These are phyloP conservation scores for Dromiciops gliroides DNA, from an alignment of 2,113 vertebrate species.

Conservation along the genomic window DNA sequence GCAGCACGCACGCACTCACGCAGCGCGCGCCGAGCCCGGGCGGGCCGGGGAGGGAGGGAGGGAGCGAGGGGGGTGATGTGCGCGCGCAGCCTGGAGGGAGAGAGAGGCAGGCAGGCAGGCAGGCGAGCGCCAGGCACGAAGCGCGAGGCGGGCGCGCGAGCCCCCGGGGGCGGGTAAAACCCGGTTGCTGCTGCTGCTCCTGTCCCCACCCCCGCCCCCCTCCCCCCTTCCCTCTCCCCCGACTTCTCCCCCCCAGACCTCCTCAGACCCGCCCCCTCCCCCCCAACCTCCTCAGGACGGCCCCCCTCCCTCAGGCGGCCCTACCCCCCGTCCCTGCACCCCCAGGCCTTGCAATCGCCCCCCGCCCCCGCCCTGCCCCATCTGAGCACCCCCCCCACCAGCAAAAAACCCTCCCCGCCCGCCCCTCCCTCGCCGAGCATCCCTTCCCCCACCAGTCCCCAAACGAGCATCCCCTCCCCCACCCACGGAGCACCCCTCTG, in stretches of 20 bases:
- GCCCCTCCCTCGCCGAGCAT: background rate
- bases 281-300: slow-evolving; percentile 53
- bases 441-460: slow-evolving; percentile 30
- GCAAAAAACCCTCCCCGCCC: slow-evolving; percentile 9
- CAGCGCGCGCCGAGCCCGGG: background rate
- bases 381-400: slow-evolving; percentile 42
- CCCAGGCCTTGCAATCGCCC: slow-evolving; percentile 60
- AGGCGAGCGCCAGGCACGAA: slow-evolving; percentile 51
- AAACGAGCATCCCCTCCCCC: slow-evolving; percentile 51
- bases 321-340: slow-evolving; percentile 63
- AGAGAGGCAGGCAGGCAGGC: background rate
- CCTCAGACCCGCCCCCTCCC: slow-evolving; percentile 61
- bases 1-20: background rate
- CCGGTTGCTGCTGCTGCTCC: slow-evolving; percentile 74
- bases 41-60: background rate
- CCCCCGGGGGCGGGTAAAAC: slow-evolving; percentile 79
- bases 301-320: slow-evolving; percentile 47
- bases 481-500: slow-evolving; percentile 25
- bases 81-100: background rate
- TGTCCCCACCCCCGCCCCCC: slow-evolving; percentile 24
- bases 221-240: background rate
- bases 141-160: slow-evolving; percentile 66
- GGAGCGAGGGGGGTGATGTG: slow-evolving; percentile 57
- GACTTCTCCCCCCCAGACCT: slow-evolving; percentile 18
- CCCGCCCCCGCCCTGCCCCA: background rate